These are phyloP conservation scores for Peromyscus polionotus DNA, from an alignment of 2,113 vertebrate genomes.

Conservation along the genomic window DNA sequence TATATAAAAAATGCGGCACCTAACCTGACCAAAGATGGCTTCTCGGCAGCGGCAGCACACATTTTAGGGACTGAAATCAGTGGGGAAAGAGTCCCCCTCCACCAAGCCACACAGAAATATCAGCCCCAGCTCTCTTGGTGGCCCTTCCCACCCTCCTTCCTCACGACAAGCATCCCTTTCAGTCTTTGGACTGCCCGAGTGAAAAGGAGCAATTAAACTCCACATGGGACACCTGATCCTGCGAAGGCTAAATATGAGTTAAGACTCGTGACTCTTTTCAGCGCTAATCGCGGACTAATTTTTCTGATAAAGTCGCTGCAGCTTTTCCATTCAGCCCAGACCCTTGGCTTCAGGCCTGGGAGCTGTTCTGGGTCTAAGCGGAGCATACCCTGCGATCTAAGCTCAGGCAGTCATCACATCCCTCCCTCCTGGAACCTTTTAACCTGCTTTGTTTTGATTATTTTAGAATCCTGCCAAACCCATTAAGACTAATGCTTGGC, in stretches of 20 bases:
- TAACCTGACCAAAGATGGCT: neutral
- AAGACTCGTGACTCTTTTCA: slow-evolving; percentile 50
- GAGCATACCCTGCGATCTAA: slow-evolving; percentile 10
- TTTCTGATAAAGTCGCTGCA: slow-evolving; percentile 72
- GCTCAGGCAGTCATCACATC: neutral
- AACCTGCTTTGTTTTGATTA: slow-evolving; percentile 76
- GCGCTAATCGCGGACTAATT: slow-evolving; percentile 58
- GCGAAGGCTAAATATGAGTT: slow-evolving; percentile 57
- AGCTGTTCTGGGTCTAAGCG: neutral
- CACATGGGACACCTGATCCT: slow-evolving; percentile 17
- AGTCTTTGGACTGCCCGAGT: neutral
- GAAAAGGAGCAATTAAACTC: neutral
- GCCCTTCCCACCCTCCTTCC: fast-evolving
- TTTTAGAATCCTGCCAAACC: slow-evolving; percentile 75
- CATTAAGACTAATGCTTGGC: slow-evolving; percentile 69
- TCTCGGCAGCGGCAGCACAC: neutral
- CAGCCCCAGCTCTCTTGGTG: neutral
- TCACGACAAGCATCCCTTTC: slow-evolving; percentile 17
- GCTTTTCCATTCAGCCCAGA: slow-evolving; percentile 49
- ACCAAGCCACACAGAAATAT: neutral
- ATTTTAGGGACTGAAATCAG: neutral
- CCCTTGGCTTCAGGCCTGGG: neutral
- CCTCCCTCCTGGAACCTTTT: slow-evolving; percentile 53
- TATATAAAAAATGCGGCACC: neutral
- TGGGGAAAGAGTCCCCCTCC: neutral